Percentiles rank a stretch among this genome's conserved stretches.
phyloP scores from a whole-genome alignment of 2,797 vertebrate species.

The Lycodopsis pacificus region DNA sequence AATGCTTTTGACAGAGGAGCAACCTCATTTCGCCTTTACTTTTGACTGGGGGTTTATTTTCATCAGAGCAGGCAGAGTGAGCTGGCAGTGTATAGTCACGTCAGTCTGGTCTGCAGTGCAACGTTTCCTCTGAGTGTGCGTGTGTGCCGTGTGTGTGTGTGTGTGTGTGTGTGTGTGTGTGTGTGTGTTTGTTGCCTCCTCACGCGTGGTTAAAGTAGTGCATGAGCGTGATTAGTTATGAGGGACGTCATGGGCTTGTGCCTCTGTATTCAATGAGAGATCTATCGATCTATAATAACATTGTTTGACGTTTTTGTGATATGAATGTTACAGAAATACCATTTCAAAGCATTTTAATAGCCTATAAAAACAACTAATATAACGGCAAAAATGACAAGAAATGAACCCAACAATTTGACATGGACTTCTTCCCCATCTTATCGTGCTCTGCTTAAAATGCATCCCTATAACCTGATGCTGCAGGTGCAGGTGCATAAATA shows the following conservation, averaged over 20 bases:
- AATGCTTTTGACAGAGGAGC: constrained; percentile 43
- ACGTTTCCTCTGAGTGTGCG: constrained; percentile 62
- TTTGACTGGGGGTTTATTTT: constrained; percentile 65
- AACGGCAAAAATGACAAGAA: background rate
- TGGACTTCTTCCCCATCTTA: constrained; percentile 4
- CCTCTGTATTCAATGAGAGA: constrained; percentile 10
- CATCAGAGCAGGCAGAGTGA: constrained; percentile 60
- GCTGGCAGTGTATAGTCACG: constrained; percentile 76
- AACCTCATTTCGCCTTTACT: constrained; percentile 49
- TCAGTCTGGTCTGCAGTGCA: constrained; percentile 81
- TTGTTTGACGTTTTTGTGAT: background rate
- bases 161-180: constrained; percentile 29
- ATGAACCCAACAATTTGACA: background rate
- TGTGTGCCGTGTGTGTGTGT: constrained; percentile 19
- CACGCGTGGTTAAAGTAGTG: constrained; percentile 70
- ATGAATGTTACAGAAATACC: background rate
- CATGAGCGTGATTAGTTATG: constrained; percentile 72
- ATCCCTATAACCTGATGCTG: constrained; percentile 62
- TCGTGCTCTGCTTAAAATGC: constrained; percentile 2
- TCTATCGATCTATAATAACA: constrained; percentile 37
- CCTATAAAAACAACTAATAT: background rate
- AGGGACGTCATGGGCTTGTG: constrained; percentile 52
- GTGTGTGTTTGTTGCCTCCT: constrained; percentile 46
- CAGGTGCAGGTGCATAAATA: constrained; percentile 42
- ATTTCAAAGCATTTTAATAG: background rate